Base-by-base conservation (phyloP, 2,888 invertebrate genomes). In the Synergus japonicus region DNA sequence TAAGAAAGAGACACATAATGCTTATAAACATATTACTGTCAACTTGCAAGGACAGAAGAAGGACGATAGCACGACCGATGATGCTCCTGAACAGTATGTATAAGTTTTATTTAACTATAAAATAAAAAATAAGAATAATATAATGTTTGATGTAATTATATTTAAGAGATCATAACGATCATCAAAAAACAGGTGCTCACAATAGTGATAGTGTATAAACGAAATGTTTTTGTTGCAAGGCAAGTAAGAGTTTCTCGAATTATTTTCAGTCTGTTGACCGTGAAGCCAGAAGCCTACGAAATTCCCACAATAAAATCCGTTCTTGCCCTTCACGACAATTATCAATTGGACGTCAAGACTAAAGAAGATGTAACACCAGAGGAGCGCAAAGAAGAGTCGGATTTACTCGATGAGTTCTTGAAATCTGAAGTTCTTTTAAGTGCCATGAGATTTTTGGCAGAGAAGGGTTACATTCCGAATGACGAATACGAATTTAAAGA, bases 11-110 rank as follows among this genome's bases (percentile, higher is more conserved):
- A 93, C 92, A 4, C 97, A 96, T 90, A 97, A 96, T 90, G 96
- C 96, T 64, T 94, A 95, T 4, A 95, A 93, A 87, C 94, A 94
- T 84, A 93, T 97, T 22, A 95, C 94, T 0, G 91, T 97, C 12
- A 96, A 96, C 88, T 93, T 95, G 83, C 97, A 97, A 93, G 95
- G 95, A 80, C 95, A 95, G 91, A 97, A 97, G 13, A 94, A 95
- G 43, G 96, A 96, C 13, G 94, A 94, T 65, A 95, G 95, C 18
- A 93, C 92, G 76, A 94, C 93, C 18, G 97, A 97, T 89, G 95
- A 95, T 90, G 97, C 97, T 37, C 94, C 96, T 44, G 92, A 93
- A 86, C 95, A 96, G 97, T 97, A 93, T 95, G 95, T 81, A 22
- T 58, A 15, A 65, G 44, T 58, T 78, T 64, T 76, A 15, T 58